Conservation (phyloP, 2,797 vertebrate species). For the Pipistrellus pygmaeus region DNA sequence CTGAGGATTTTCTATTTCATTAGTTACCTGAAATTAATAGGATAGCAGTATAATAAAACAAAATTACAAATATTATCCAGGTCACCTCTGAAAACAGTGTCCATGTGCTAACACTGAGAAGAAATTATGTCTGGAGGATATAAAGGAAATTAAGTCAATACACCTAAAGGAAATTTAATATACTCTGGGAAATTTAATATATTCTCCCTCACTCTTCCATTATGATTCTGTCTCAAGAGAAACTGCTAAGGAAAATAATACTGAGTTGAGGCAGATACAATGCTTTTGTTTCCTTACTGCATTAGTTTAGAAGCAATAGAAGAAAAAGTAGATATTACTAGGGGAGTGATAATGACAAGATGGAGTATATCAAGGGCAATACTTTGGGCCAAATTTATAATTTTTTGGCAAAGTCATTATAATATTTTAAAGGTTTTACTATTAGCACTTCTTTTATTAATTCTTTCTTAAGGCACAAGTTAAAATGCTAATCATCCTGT, state of each 20-base stretch:
- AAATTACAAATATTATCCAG: slow-evolving; percentile 73
- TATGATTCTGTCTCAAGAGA: slow-evolving; percentile 70
- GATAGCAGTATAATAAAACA: slow-evolving; percentile 65
- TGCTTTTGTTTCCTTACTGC: slow-evolving; percentile 16
- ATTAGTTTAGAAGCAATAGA: not conserved
- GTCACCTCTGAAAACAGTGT: slow-evolving; percentile 64
- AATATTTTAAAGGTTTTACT: slow-evolving; percentile 31
- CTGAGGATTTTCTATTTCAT: slow-evolving; percentile 47
- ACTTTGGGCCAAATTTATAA: not conserved
- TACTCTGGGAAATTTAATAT: slow-evolving; percentile 77
- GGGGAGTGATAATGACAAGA: not conserved
- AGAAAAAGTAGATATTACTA: not conserved
- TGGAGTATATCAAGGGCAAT: not conserved
- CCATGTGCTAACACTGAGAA: slow-evolving; percentile 63
- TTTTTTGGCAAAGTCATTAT: slow-evolving; percentile 28
- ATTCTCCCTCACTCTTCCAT: slow-evolving; percentile 55
- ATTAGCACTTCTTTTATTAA: slow-evolving; percentile 60
- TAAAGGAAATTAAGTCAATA: slow-evolving; percentile 78
- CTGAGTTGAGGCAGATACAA: not conserved
- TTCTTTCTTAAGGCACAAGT: slow-evolving; percentile 18
- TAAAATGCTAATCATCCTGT: slow-evolving; percentile 20
- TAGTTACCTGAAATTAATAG: slow-evolving; percentile 65
- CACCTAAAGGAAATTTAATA: slow-evolving; percentile 79
- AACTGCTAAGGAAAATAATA: slow-evolving; percentile 59
- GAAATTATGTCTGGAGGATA: slow-evolving; percentile 67